Evolutionary conservation across 2,113 vertebrate genomes (phyloP).

Genomic region (Trogon surrucura): DNA sequence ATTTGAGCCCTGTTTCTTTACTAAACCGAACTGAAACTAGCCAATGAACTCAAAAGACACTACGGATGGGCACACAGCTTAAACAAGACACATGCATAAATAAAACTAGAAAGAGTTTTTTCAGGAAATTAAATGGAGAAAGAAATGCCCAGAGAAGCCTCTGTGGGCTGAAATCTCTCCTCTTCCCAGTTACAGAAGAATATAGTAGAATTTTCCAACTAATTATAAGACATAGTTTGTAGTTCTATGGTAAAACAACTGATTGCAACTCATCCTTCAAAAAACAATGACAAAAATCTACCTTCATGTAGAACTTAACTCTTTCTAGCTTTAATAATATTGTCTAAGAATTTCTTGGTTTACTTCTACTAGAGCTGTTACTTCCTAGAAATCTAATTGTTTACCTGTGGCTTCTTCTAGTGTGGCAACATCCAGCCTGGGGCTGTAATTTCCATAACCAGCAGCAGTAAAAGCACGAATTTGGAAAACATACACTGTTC

Average conservation of each 20-base stretch:
- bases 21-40: background rate
- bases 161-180: background rate
- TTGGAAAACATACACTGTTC: constrained; percentile 97
- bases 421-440: constrained; percentile 94
- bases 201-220: background rate
- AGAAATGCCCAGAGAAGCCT: background rate
- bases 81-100: background rate
- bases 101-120: background rate
- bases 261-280: background rate
- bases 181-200: background rate
- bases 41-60: background rate
- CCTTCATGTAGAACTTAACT: background rate
- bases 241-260: background rate
- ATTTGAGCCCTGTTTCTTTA: background rate
- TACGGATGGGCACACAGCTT: background rate
- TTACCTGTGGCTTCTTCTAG: constrained; percentile 94
- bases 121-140: background rate
- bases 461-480: constrained; percentile 96
- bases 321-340: background rate
- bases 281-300: background rate
- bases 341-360: background rate
- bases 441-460: constrained; percentile 94
- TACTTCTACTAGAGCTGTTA: constrained; percentile 3
- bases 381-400: constrained; percentile 41
- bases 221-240: background rate